phyloP scores from a whole-genome alignment of 1,140 invertebrate species.

The Dinoponera quadriceps region DNA sequence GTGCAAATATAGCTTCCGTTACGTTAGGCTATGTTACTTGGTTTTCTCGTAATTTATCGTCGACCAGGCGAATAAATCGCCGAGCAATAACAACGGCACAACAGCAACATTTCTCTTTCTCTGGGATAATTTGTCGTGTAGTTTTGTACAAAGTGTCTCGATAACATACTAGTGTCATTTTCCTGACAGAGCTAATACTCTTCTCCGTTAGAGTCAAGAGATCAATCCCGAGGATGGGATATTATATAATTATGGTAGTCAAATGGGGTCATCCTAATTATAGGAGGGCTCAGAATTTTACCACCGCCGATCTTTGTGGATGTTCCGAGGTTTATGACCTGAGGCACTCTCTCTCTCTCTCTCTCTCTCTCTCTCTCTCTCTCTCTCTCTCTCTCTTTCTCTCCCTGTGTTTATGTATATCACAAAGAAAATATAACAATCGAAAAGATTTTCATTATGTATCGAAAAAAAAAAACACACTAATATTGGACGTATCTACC shows the following conservation, averaged over 20 bases:
- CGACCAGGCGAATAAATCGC: neutral
- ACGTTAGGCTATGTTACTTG: neutral
- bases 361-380: no score
- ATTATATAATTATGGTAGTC: slow-evolving; percentile 80
- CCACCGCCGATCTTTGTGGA: slow-evolving; percentile 49
- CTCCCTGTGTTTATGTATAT: slow-evolving; percentile 51
- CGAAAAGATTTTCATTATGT: neutral
- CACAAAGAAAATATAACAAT: neutral
- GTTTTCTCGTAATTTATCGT: neutral
- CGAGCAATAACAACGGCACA: neutral
- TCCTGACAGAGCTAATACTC: slow-evolving; percentile 17
- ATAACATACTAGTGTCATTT: slow-evolving; percentile 10
- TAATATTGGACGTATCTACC: no score
- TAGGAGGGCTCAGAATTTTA: slow-evolving; percentile 74
- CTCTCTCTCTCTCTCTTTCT: no score
- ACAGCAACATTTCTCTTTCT: no score
- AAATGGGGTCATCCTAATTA: slow-evolving; percentile 82
- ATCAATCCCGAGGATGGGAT: slow-evolving; percentile 58
- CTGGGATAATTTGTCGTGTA: no score
- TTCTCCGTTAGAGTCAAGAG: slow-evolving; percentile 27
- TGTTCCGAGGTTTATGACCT: slow-evolving; percentile 64
- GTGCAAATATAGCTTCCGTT: neutral
- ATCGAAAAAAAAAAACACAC: no score
- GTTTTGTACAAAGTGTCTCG: neutral
- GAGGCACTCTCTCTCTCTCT: no score